Percentiles rank a stretch among this genome's conserved stretches.
These are phyloP conservation scores for Proterorhinus semilunaris DNA, from an alignment of 2,113 vertebrate genomes.

Conservation along the genomic window DNA sequence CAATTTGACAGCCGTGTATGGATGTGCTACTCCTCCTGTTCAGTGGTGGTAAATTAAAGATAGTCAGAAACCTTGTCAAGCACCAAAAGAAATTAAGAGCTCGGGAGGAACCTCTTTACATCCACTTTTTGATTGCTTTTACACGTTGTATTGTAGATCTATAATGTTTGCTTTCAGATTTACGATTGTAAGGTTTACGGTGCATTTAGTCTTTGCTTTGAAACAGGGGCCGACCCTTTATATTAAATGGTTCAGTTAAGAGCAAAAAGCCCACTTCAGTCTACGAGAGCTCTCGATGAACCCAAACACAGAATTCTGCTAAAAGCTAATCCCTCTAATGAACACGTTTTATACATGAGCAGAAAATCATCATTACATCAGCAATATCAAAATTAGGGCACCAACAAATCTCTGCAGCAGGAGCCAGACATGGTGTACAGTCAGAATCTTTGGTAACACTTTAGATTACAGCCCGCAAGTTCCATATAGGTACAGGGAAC, in stretches of 20 bases:
- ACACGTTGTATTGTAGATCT: not conserved
- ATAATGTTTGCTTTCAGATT: not conserved
- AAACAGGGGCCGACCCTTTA: slow-evolving; percentile 4
- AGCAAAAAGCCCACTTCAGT: not conserved
- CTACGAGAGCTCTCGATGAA: slow-evolving; percentile 2
- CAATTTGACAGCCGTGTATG: slow-evolving; percentile 23
- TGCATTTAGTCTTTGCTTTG: slow-evolving; percentile 22
- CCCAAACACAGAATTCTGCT: slow-evolving; percentile 8
- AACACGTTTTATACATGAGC: slow-evolving; percentile 14
- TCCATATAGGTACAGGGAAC: too few relatives aligned
- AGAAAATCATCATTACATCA: slow-evolving; percentile 7
- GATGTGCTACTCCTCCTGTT: slow-evolving; percentile 11
- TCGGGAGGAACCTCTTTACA: not conserved
- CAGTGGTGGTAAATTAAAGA: not conserved
- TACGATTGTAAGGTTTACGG: slow-evolving; percentile 16
- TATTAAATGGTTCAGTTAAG: not conserved
- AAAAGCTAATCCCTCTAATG: slow-evolving; percentile 11
- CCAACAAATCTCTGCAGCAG: not conserved
- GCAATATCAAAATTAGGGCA: slow-evolving; percentile 5
- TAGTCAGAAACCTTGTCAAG: not conserved
- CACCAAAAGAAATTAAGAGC: not conserved
- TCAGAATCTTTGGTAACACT: not conserved
- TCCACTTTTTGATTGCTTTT: not conserved
- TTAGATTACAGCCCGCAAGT: too few relatives aligned
- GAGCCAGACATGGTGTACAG: not conserved